These are phyloP conservation scores for Tokudaia tokunoshimensis DNA, from an alignment of 2,797 vertebrate genomes.

Conservation along the genomic window DNA sequence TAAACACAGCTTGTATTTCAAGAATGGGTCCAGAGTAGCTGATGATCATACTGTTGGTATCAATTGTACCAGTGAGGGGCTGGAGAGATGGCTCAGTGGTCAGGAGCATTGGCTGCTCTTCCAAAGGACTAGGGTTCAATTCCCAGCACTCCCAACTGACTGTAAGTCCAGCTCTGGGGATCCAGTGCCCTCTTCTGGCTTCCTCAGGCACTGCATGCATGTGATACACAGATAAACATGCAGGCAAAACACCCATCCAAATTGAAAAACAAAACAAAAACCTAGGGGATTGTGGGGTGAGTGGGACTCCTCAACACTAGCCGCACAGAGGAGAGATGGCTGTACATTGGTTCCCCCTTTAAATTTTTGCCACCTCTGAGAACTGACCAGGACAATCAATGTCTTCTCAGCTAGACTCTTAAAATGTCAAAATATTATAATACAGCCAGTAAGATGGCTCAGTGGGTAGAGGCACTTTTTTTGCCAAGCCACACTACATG, in stretches of 20 bases:
- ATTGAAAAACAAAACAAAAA: background rate
- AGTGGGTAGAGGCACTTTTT: background rate
- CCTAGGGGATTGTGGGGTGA: background rate
- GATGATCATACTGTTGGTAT: background rate
- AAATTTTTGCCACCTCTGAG: background rate
- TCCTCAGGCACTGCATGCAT: background rate
- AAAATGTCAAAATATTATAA: background rate
- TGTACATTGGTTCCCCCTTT: background rate
- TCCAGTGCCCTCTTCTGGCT: background rate
- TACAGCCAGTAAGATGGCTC: background rate
- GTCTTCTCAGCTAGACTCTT: background rate
- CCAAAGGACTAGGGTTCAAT: background rate
- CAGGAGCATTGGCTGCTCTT: background rate
- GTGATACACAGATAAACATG: background rate
- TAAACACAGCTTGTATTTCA: conserved; percentile 57
- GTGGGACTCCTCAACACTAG: background rate
- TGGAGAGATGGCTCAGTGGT: background rate
- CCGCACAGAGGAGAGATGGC: background rate
- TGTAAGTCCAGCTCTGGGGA: background rate
- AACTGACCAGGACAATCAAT: background rate
- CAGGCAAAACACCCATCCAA: background rate
- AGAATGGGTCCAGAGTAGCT: conserved; percentile 66
- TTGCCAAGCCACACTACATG: background rate
- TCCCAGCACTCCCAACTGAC: background rate
- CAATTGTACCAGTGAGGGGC: background rate